Percentiles rank a stretch among this genome's conserved stretches.
These are phyloP conservation scores for Pangasianodon hypophthalmus DNA, from an alignment of 2,113 vertebrate genomes.

Conservation along the genomic window DNA sequence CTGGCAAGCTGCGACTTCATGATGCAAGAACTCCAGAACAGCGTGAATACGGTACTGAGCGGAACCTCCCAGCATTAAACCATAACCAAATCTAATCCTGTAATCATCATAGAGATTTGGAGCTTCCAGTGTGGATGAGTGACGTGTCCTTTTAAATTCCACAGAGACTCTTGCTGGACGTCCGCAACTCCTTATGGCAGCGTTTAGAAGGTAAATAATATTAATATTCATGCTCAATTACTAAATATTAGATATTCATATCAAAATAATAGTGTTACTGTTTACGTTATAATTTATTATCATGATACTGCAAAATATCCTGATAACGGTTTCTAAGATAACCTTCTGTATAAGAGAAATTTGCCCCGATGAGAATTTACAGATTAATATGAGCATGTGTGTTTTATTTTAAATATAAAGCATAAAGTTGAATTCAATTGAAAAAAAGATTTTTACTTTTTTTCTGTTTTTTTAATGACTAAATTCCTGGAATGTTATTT, in stretches of 20 bases:
- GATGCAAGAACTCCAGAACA: slow-evolving; percentile 41
- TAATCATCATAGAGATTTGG: no score
- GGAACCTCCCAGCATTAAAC: neutral
- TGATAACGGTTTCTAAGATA: neutral
- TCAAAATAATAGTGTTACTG: neutral
- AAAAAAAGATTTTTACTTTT: no score
- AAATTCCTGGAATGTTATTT: no score
- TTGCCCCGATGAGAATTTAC: neutral
- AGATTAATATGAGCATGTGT: neutral
- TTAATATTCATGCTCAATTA: neutral
- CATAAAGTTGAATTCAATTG: neutral
- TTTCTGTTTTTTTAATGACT: no score
- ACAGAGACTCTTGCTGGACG: slow-evolving; percentile 53
- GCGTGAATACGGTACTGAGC: slow-evolving; percentile 47
- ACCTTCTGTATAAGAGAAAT: neutral
- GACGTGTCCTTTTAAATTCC: neutral
- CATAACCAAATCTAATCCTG: neutral
- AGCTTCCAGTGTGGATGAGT: neutral
- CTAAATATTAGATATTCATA: neutral
- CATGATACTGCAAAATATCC: neutral
- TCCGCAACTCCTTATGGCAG: slow-evolving; percentile 50
- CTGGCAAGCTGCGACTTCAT: slow-evolving; percentile 50
- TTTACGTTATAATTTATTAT: neutral
- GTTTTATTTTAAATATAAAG: neutral
- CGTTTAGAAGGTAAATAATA: slow-evolving; percentile 46